These are phyloP conservation scores for Microtus pennsylvanicus DNA, from an alignment of 2,113 vertebrate species.

Conservation along the genomic window DNA sequence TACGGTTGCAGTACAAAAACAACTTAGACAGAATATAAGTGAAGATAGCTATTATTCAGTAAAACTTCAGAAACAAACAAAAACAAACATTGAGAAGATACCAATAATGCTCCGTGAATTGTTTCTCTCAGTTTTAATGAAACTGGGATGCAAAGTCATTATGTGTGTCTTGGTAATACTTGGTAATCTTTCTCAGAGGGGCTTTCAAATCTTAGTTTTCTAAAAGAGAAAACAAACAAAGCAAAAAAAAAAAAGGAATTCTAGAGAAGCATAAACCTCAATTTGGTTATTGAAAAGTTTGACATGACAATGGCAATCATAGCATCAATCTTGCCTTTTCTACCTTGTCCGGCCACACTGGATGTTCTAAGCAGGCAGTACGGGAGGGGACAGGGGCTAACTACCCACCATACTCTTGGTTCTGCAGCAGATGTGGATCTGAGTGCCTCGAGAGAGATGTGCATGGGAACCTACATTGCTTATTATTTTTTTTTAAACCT, in stretches of 20 bases:
- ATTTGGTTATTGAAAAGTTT: not conserved
- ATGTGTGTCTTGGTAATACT: accelerated
- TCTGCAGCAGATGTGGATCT: not conserved
- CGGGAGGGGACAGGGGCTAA: not conserved
- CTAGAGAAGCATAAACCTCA: not conserved
- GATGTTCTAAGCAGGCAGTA: not conserved
- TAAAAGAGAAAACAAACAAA: not conserved
- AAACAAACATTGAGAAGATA: not conserved
- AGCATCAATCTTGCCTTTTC: not conserved
- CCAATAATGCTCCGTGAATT: not conserved
- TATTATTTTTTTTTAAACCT: not conserved
- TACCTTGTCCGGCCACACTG: not conserved
- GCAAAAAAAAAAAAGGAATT: not conserved
- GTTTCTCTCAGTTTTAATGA: not conserved
- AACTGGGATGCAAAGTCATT: not conserved
- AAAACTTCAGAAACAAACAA: not conserved
- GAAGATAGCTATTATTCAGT: not conserved
- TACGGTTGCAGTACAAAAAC: not conserved
- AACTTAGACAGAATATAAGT: not conserved
- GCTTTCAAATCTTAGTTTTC: not conserved
- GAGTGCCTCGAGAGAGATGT: accelerated
- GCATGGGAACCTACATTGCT: not conserved
- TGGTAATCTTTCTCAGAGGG: not conserved
- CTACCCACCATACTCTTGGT: too few species aligned
- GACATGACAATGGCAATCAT: too few species aligned